Evolutionary conservation across 2,797 vertebrate species (phyloP).

Genomic region (Sternarchorhynchus goeldii): DNA sequence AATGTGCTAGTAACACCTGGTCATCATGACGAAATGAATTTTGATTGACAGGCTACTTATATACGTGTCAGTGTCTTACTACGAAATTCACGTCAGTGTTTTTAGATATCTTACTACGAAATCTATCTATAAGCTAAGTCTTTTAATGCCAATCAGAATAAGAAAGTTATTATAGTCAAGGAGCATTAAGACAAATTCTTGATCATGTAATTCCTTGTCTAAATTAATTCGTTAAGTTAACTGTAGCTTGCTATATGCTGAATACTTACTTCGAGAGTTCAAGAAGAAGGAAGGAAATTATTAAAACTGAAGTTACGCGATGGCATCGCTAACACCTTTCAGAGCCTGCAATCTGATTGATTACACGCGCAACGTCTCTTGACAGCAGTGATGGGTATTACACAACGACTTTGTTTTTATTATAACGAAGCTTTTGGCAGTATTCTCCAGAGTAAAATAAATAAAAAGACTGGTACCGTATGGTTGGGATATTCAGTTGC

Average conservation of each 20-base stretch:
- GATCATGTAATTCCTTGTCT: no score
- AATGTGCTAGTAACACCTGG: no score
- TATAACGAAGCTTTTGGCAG: slow-evolving; percentile 56
- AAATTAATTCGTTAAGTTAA: neutral
- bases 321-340: slow-evolving; percentile 1
- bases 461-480: slow-evolving; percentile 64
- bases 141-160: no score
- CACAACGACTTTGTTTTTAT: slow-evolving; percentile 43
- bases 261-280: neutral
- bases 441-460: slow-evolving; percentile 55
- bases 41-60: no score
- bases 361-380: slow-evolving; percentile 15
- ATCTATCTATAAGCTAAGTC: no score
- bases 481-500: slow-evolving; percentile 48
- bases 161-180: no score
- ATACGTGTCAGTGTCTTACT: no score
- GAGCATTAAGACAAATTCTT: no score
- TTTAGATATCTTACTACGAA: no score
- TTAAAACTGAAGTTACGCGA: neutral
- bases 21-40: no score
- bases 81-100: no score
- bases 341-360: slow-evolving; percentile 7
- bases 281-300: neutral
- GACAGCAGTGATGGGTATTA: slow-evolving; percentile 61
- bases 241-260: neutral